Base-by-base conservation (phyloP, 2,888 invertebrate genomes). In the Fragum whitleyi region DNA sequence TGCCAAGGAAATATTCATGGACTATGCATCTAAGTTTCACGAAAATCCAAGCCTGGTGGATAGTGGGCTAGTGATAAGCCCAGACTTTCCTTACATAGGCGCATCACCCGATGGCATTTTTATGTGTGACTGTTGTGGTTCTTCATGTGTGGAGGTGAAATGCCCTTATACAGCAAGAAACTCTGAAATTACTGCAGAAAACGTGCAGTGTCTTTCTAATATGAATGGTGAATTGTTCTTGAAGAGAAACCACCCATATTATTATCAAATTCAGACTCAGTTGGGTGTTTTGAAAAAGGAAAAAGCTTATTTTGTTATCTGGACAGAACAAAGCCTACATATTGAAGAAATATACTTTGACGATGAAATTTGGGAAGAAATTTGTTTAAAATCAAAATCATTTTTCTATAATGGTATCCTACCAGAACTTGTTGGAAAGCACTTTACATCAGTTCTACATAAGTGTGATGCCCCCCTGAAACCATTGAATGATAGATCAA, bases 101-200 rank as follows among this genome's bases (percentile, higher is more conserved):
- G 87, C 87, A 14, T 83, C 78, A 23, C 80, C 86, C 28, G 86
- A 86, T 76, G 74, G 78, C 2, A 61, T 79, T n/a, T 75, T 74
- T 3, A 23, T 70, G 6, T 85, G 83, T 77, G 85, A 79, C 42
- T 85, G 81, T 28, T 83, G 85, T 70, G 81, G 82, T 0, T 19
- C 23, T 26, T 67, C 51, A 14, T 39, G 51, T 59, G 36, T 77
- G 7, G 80, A 82, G 59, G 59, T 84, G 16, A 81, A 81, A 42
- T 81, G 76, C 84, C 84, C 81, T 1, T 84, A 59, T 28, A 72
- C 59, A 9, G 29, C 32, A 21, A 9, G 74, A 55, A 65, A 67
- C n/a, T 36, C 1, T 21, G 26, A 23, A 19, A 51, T 74, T 6
- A 68, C 0, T 28, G 77, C 59, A 16, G 65, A 72, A 0, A 72